Percentiles rank a stretch among this genome's conserved stretches.
Conservation (phyloP, 2,797 vertebrate species). For the Pipistrellus nathusii region DNA sequence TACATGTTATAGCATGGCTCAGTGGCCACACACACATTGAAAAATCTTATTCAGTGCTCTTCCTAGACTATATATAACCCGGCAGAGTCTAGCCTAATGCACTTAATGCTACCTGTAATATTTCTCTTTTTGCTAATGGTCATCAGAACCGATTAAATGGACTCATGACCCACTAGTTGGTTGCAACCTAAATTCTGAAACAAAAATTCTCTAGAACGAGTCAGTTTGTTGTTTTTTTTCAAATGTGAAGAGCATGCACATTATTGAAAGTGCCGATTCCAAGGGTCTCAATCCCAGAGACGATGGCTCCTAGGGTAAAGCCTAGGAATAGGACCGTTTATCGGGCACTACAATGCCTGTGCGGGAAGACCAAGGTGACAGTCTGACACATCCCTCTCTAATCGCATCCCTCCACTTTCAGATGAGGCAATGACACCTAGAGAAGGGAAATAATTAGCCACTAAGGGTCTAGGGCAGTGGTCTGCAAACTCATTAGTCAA, state of each 20-base stretch:
- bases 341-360: background rate
- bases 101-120: background rate
- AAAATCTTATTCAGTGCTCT: background rate
- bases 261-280: background rate
- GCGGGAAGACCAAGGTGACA: background rate
- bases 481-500: no score
- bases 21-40: background rate
- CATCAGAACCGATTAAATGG: background rate
- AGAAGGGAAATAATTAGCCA: background rate
- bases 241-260: background rate
- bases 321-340: background rate
- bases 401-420: background rate
- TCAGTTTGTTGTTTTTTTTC: background rate
- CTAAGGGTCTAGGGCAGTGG: background rate
- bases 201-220: background rate
- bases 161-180: background rate
- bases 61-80: no score
- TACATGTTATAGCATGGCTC: background rate
- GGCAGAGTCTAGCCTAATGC: accelerated
- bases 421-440: background rate
- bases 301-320: background rate
- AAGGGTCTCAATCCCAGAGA: background rate
- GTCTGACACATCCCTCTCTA: background rate
- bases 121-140: background rate
- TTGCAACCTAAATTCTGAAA: background rate